These are phyloP conservation scores for Aplysina aerophoba DNA, from an alignment of 37 sponge, comb jelly and placozoan genomes.

Conservation along the genomic window DNA sequence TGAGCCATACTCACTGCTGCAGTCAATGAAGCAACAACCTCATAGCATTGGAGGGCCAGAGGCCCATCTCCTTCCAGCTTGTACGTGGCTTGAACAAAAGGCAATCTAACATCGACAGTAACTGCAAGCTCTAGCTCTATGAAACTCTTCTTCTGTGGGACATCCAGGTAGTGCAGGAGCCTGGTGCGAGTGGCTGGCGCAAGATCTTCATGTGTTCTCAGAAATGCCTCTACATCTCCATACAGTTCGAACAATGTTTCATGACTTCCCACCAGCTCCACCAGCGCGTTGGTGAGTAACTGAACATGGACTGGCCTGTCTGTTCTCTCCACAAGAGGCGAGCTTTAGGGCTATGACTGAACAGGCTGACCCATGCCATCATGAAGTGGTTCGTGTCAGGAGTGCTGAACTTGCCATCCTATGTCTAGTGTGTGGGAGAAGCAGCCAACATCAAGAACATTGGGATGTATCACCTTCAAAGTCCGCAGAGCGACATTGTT, in stretches of 20 bases:
- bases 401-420: conserved; percentile 41
- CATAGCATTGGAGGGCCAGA: conserved; percentile 43
- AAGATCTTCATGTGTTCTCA: conserved; percentile 11
- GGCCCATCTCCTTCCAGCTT: conserved; percentile 54
- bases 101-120: conserved; percentile 28
- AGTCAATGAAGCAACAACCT: conserved; percentile 7
- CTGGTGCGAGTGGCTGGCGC: conserved; percentile 6
- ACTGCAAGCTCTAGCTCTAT: conserved; percentile 46
- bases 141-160: background rate
- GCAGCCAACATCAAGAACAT: conserved; percentile 26
- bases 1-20: conserved; percentile 38
- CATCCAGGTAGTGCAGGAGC: conserved; percentile 36
- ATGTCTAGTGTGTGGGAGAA: conserved; percentile 36
- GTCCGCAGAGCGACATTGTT: conserved; percentile 31
- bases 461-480: conserved; percentile 12
- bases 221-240: background rate
- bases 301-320: too few relatives aligned
- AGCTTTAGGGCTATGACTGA: too few relatives aligned
- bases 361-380: too few relatives aligned
- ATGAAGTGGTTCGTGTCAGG: too few relatives aligned
- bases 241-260: too few relatives aligned
- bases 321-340: too few relatives aligned
- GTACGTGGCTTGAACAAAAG: conserved; percentile 52
- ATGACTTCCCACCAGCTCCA: too few relatives aligned
- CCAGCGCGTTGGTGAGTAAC: too few relatives aligned